A percentile compares a stretch with the other conserved stretches of the same genome.
phyloP scores from a whole-genome alignment of 2,888 invertebrate genomes.

The Epistrophella euchroma region DNA sequence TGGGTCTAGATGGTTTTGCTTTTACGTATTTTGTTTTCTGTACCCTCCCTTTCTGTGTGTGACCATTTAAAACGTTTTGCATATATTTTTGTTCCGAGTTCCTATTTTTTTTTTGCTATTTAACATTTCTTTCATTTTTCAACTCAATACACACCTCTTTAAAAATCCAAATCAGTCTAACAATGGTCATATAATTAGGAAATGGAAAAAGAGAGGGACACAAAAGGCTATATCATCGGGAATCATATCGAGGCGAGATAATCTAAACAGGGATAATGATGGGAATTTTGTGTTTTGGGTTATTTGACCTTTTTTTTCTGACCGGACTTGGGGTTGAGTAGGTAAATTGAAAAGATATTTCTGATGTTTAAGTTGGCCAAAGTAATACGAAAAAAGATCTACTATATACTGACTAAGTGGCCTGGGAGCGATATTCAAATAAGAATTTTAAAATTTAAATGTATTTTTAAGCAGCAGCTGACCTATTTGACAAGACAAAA shows the following conservation, averaged over 20 bases:
- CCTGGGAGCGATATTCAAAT: neutral
- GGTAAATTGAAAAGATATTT: slow-evolving; percentile 19
- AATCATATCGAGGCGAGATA: slow-evolving; percentile 69
- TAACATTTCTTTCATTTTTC: slow-evolving; percentile 1
- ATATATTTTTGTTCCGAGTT: slow-evolving; percentile 48
- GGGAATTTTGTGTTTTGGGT: slow-evolving; percentile 55
- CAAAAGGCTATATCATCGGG: slow-evolving; percentile 61
- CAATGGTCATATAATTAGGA: slow-evolving; percentile 73
- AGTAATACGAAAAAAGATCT: neutral
- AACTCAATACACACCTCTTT: slow-evolving; percentile 20
- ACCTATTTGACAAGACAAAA: neutral
- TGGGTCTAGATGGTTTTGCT: slow-evolving; percentile 12
- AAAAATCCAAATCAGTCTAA: slow-evolving; percentile 37
- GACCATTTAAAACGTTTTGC: slow-evolving; percentile 61
- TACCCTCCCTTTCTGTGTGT: slow-evolving; percentile 33
- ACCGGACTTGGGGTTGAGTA: slow-evolving; percentile 51
- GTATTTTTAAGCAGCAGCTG: neutral
- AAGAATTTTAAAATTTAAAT: neutral
- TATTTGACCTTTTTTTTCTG: slow-evolving; percentile 63
- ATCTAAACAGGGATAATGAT: slow-evolving; percentile 70
- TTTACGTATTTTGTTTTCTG: neutral
- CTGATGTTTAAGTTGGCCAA: slow-evolving; percentile 6
- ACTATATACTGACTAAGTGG: neutral
- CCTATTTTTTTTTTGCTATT: slow-evolving; percentile 10
- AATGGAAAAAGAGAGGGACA: slow-evolving; percentile 41